Evolutionary conservation across 2,113 vertebrate genomes (phyloP), one percentile per base, ranked within the genome.

Genomic region (Merops nubicus): DNA sequence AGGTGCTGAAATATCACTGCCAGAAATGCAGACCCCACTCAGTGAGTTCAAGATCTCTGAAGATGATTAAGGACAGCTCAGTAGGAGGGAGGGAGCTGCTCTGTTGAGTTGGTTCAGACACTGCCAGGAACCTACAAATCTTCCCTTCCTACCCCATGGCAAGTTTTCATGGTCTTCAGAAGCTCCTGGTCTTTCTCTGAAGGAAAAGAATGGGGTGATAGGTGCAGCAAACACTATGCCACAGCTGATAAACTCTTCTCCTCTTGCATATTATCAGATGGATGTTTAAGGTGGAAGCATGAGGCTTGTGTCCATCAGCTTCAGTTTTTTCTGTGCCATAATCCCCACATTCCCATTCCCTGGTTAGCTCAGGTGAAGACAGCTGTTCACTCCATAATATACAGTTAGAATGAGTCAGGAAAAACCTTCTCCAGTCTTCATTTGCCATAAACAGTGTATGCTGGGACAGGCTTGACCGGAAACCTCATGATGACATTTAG

Each of bases 21-120:
- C n/a, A 82, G 31, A 78, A 81, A 69, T 1, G 6, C 28, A 64
- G 25, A 42, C 2, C 3, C 5, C 75, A 19, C 17, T 62, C 28
- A 15, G 4, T 19, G 43, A 69, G 9, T 47, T 77, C 60, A 65
- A 45, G 21, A 9, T 13, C 14, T 74, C 33, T 59, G 54, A 74
- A 56, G 14, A 54, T 4, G 28, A 18, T 25, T 42, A 48, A 36
- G 17, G 13, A 5, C 12, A n/a, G 5, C 19, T 70, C 34, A 42
- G 11, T 20, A 25, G 1, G 2, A 12, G n/a, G 4, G 19, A 15
- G 7, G 2, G 16, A 79, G 12, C 6, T 43, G 9, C 17, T 72
- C 26, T 72, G 8, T 48, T 60, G 40, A 15, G 7, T 50, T 83
- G 57, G 5, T 53, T 90, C n/a, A 51, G 57, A 38, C 10, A 10